Base-by-base conservation (phyloP, 2,888 invertebrate genomes). In the Sialis lutaria region DNA sequence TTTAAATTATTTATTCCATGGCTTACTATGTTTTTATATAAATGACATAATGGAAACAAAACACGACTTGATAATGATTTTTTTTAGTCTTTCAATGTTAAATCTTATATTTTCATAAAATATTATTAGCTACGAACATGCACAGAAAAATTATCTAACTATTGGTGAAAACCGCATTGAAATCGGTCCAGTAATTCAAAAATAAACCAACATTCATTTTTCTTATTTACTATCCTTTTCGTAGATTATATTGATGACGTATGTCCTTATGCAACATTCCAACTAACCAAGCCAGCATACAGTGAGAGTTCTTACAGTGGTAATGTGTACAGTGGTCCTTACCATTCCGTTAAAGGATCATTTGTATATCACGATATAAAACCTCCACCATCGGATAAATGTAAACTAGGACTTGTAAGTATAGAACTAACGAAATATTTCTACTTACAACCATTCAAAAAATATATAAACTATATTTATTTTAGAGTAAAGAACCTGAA, bases 251-350 rank as follows among this genome's bases (percentile, higher is more conserved):
- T 89, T 60, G 90, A 90, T 68, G 90, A 91, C 61, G 89, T 90
- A 57, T 90, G 90, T 62, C 90, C 90, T 1, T 90, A 91, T 67
- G 90, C 90, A 48, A 91, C 90, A 43, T 91, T 90, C 67, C 90
- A 90, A 62, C 70, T 91, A 56, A 84, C 87, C 50, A 88, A 89
- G 58, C 82, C 82, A 44, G 77, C 84, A 0, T 87, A 88, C 66
- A 85, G 86, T 58, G 89, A 90, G 67, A 89, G 88, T 64, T 87
- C 88, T 46, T 89, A 89, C 70, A 89, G 87, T 61, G 86, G 86
- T 48, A 86, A 86, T 64, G 83, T 87, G 45, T 87, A 86, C 66
- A 84, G 84, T 63, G 86, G 86, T 8, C 86, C 86, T 55, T 87
- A 87, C 67, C 86, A 86, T 67, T 84, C 85, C 52, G 85, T 87